Conservation (phyloP, 2,113 vertebrate genomes). For the Argyrosomus japonicus region DNA sequence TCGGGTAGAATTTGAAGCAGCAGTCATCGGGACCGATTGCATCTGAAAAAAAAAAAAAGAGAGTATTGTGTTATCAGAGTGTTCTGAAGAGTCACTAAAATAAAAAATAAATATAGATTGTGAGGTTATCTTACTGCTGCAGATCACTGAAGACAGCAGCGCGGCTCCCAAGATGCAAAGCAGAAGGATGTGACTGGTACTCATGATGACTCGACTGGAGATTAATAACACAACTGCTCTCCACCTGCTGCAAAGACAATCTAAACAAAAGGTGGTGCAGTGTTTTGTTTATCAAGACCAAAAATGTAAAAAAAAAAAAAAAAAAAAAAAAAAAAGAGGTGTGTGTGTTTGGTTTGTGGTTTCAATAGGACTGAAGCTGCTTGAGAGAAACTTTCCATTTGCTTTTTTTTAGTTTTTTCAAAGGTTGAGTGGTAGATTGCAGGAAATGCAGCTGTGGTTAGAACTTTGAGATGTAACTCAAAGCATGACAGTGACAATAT, state of each 20-base stretch:
- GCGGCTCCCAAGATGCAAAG: conserved; percentile 64
- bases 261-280: background rate
- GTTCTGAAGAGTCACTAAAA: background rate
- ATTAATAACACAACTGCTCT: background rate
- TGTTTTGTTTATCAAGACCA: conserved; percentile 15
- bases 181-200: conserved; percentile 50
- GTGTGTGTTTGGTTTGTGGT: conserved; percentile 44
- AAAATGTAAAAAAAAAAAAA: background rate
- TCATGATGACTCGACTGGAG: conserved; percentile 58
- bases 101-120: accelerated
- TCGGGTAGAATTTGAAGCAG: conserved; percentile 58
- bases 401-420: background rate
- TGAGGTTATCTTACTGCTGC: conserved; percentile 51
- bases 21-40: conserved; percentile 33
- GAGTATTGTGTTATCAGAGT: accelerated
- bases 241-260: accelerated
- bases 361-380: background rate
- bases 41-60: conserved; percentile 17
- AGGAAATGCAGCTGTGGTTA: conserved; percentile 56
- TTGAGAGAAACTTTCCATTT: conserved; percentile 63
- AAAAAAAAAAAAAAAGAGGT: background rate
- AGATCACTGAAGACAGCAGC: conserved; percentile 31
- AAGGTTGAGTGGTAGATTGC: background rate
- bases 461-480: background rate
- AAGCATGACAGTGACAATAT: background rate